Evolutionary conservation across 2,888 invertebrate species (phyloP), one percentile per base, ranked within the genome.

Genomic region (Agrotis puta): DNA sequence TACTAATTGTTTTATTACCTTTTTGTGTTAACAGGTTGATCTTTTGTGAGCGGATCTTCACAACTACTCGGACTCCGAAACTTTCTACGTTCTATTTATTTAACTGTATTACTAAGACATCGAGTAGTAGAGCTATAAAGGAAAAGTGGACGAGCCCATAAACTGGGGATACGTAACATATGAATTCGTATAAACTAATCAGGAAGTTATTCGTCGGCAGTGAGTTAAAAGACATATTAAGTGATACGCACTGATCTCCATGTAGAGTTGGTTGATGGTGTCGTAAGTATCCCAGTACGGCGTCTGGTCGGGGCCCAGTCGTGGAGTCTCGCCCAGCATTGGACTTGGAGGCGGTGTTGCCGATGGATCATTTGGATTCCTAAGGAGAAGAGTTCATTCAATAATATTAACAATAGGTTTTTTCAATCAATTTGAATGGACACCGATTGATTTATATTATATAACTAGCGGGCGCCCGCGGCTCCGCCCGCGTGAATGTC

Each of bases 231-330:
- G 68, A 57, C 51, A 70, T 70, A 74, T 74, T 80, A 82, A 79
- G 82, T 78, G 82, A 77, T 88, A 94, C 97, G 94, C 94, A 98
- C 98, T 97, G 91, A 98, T 96, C 95, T 97, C 98, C 94, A 98
- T 96, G 93, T 98, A 98, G 70, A 98, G 97, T 92, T 98, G 98
- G 95, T 98, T 98, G 92, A 98, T 98, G 82, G 98, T 97, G 93
- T 98, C 98, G 93, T 98, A 98, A 39, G 98, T 98, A 92, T 98
- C 98, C 98, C 98, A 98, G 91, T 98, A 98, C 53, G 98, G 98
- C 63, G 97, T 96, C 85, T 95, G 92, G 78, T 95, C 94, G 51
- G 92, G 91, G 45, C 96, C 96, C 58, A 94, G 85, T 71, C 93
- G 84, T 82, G 95, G 89, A 67, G 92, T 87, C 81, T 92, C 96